Evolutionary conservation across 2,113 vertebrate genomes (phyloP).

Genomic region (Chascanopsetta lugubris): DNA sequence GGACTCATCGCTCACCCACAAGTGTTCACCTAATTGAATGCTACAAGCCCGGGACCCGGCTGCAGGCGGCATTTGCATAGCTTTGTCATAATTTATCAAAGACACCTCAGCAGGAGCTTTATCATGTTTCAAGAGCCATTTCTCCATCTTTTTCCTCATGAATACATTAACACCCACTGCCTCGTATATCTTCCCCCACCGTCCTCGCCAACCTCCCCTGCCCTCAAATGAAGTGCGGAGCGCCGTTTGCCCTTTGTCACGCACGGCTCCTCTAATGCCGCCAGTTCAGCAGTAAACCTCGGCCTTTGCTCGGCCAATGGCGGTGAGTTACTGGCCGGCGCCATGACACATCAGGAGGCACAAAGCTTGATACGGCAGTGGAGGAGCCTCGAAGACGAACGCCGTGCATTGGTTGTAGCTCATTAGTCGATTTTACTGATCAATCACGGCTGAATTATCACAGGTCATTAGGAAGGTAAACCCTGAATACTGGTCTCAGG

Average conservation of each 20-base stretch:
- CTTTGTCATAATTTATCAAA: conserved; percentile 67
- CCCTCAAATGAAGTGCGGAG: conserved; percentile 23
- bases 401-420: conserved; percentile 10
- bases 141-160: conserved; percentile 52
- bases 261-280: no score
- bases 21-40: conserved; percentile 55
- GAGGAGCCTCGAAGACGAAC: conserved; percentile 8
- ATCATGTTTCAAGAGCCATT: conserved; percentile 63
- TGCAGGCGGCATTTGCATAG: conserved; percentile 56
- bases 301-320: conserved; percentile 1
- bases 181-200: conserved; percentile 50
- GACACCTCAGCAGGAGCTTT: conserved; percentile 49
- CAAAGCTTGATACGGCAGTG: conserved; percentile 11
- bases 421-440: conserved; percentile 59
- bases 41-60: conserved; percentile 25
- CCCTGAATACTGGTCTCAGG: conserved; percentile 41
- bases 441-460: conserved; percentile 60
- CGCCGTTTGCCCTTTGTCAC: conserved; percentile 30
- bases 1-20: conserved; percentile 28
- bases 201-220: conserved; percentile 22
- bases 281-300: conserved; percentile 5
- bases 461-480: conserved; percentile 63
- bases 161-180: conserved; percentile 58
- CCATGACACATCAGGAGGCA: neutral
- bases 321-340: conserved; percentile 10